phyloP scores from a whole-genome alignment of 2,113 vertebrate genomes.

The Erinaceus europaeus region DNA sequence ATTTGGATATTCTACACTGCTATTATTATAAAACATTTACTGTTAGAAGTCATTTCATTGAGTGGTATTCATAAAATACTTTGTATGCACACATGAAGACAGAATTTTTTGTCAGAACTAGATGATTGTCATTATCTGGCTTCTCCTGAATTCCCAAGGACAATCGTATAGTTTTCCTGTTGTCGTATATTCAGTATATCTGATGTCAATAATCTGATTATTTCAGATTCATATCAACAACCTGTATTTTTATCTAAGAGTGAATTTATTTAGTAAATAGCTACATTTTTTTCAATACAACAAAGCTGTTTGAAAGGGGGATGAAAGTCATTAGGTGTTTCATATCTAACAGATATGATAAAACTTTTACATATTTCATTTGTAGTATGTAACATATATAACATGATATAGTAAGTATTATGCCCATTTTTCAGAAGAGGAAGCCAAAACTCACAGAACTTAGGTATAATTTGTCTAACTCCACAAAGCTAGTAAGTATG shows the following conservation, averaged over 20 bases:
- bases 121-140: background rate
- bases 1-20: constrained; percentile 14
- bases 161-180: background rate
- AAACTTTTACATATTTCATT: constrained; percentile 16
- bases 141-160: background rate
- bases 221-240: background rate
- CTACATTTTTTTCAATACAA: background rate
- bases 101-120: background rate
- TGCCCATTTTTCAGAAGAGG: background rate
- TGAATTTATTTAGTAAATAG: constrained; percentile 23
- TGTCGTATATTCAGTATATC: background rate
- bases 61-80: background rate
- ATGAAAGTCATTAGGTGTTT: background rate
- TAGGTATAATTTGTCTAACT: background rate
- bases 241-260: background rate
- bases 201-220: background rate
- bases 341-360: background rate
- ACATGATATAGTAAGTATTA: background rate
- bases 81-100: background rate
- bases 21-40: background rate
- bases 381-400: background rate
- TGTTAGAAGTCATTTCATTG: background rate
- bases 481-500: background rate
- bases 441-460: background rate
- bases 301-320: background rate